Percentiles rank a stretch among this genome's conserved stretches.
These are phyloP conservation scores for Athrips mouffetella DNA, from an alignment of 2,888 invertebrate genomes.

Conservation along the genomic window DNA sequence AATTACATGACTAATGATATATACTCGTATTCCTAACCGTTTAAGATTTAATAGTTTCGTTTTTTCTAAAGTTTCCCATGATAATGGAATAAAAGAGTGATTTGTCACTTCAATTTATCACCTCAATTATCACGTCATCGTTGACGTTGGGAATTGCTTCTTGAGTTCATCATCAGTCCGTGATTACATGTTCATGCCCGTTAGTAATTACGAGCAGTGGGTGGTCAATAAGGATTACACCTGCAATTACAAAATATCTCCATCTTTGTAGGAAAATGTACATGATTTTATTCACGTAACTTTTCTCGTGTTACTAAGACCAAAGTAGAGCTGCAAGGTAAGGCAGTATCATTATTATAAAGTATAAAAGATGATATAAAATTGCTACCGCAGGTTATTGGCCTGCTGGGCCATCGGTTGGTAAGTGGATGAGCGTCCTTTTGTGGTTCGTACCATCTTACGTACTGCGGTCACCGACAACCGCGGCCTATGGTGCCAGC, in stretches of 20 bases:
- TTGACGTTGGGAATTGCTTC: conserved; percentile 1
- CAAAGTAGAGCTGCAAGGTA: background rate
- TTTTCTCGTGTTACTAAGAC: background rate
- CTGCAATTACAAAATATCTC: background rate
- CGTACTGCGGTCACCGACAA: too few relatives aligned
- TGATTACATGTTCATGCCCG: conserved; percentile 5
- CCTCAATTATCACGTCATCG: conserved; percentile 14
- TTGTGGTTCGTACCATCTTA: too few relatives aligned
- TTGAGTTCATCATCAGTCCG: background rate
- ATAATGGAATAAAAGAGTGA: conserved; percentile 12
- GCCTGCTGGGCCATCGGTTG: too few relatives aligned
- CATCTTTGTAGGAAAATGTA: background rate
- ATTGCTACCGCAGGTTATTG: too few relatives aligned
- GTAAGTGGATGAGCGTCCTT: too few relatives aligned
- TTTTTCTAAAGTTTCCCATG: conserved; percentile 6
- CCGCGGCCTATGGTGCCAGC: too few relatives aligned
- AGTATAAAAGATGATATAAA: too few relatives aligned
- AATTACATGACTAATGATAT: too few relatives aligned
- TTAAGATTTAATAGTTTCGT: conserved; percentile 6
- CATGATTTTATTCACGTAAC: conserved; percentile 1
- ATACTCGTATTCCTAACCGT: too few relatives aligned
- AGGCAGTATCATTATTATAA: too few relatives aligned
- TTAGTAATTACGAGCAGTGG: conserved; percentile 4
- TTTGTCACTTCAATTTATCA: conserved; percentile 15
- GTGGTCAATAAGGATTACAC: conserved; percentile 8